Evolutionary conservation across 2,888 invertebrate genomes (phyloP).

Genomic region (Latrodectus hesperus): DNA sequence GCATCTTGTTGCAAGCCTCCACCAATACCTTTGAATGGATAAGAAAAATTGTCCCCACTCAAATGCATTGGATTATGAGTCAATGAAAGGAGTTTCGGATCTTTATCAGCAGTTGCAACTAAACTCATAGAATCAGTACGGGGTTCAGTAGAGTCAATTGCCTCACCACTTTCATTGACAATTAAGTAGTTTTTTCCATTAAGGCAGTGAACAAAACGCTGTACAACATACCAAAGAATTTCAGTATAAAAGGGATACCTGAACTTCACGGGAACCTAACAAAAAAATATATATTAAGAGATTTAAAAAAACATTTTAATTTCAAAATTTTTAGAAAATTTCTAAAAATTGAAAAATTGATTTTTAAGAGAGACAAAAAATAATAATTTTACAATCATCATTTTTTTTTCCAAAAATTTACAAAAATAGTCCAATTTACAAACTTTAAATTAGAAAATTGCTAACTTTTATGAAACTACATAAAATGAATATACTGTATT

Average conservation of each 20-base stretch:
- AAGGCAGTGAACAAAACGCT: slow-evolving; percentile 90
- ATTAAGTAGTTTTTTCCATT: slow-evolving; percentile 86
- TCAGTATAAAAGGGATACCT: slow-evolving; percentile 98
- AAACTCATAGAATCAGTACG: slow-evolving; percentile 57
- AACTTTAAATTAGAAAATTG: too few relatives aligned
- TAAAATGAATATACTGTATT: too few relatives aligned
- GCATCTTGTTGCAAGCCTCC: slow-evolving; percentile 12
- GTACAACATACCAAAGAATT: slow-evolving; percentile 98
- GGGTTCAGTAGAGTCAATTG: slow-evolving; percentile 40
- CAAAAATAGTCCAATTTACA: too few relatives aligned
- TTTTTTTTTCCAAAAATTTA: too few relatives aligned
- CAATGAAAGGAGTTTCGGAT: slow-evolving; percentile 36
- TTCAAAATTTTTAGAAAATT: neutral
- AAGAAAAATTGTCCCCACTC: slow-evolving; percentile 50
- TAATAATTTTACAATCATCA: neutral
- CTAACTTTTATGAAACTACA: too few relatives aligned
- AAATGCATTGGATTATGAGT: slow-evolving; percentile 56
- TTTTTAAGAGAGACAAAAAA: neutral
- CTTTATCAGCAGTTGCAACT: slow-evolving; percentile 44
- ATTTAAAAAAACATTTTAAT: neutral
- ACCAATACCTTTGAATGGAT: slow-evolving; percentile 57
- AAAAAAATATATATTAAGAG: slow-evolving; percentile 21
- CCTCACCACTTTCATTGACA: slow-evolving; percentile 72
- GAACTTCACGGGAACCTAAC: slow-evolving; percentile 94
- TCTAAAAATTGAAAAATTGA: neutral